A percentile compares a stretch with the other conserved stretches of the same genome.
Evolutionary conservation across 2,888 invertebrate species (phyloP).

Genomic region (Caenorhabditis sulstoni): DNA sequence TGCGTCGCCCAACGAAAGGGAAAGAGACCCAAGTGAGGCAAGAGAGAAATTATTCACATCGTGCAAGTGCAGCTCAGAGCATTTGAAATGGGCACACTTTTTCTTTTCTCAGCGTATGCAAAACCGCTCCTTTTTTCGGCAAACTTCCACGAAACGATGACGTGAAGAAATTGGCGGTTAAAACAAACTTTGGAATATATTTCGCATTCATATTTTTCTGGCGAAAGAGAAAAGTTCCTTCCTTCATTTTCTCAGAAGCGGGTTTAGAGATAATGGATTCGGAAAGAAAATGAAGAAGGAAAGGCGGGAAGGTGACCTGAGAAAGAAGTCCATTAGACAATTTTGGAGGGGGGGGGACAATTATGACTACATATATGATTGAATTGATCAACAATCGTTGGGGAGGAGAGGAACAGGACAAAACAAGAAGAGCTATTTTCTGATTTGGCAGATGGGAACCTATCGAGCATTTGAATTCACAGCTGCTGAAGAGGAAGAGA

Average conservation of each 20-base stretch:
- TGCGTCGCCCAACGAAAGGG: too few relatives aligned
- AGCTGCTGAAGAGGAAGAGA: conserved; percentile 13
- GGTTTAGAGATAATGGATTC: conserved; percentile 30
- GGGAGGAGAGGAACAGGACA: background rate
- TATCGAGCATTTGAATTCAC: background rate
- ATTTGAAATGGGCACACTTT: conserved; percentile 12
- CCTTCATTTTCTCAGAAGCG: background rate
- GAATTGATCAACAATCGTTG: conserved; percentile 33
- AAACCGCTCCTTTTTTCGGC: background rate
- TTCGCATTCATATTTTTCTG: background rate
- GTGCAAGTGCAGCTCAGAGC: conserved; percentile 14
- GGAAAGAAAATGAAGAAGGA: conserved; percentile 11
- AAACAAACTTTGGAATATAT: background rate
- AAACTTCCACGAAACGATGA: background rate
- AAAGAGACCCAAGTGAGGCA: conserved; percentile 2
- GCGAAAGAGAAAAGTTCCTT: conserved; percentile 6
- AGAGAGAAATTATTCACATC: conserved; percentile 36
- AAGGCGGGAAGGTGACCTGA: conserved; percentile 11
- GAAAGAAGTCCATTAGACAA: conserved; percentile 43
- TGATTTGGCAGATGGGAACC: too few relatives aligned
- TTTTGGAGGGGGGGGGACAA: conserved; percentile 13
- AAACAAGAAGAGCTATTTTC: background rate
- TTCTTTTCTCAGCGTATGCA: conserved; percentile 2
- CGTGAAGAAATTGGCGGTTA: background rate
- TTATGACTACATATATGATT: conserved; percentile 17